A percentile compares a stretch with the other conserved stretches of the same genome.
phyloP scores from a whole-genome alignment of 2,797 vertebrate genomes.

The Mormyrops attenuatus region DNA sequence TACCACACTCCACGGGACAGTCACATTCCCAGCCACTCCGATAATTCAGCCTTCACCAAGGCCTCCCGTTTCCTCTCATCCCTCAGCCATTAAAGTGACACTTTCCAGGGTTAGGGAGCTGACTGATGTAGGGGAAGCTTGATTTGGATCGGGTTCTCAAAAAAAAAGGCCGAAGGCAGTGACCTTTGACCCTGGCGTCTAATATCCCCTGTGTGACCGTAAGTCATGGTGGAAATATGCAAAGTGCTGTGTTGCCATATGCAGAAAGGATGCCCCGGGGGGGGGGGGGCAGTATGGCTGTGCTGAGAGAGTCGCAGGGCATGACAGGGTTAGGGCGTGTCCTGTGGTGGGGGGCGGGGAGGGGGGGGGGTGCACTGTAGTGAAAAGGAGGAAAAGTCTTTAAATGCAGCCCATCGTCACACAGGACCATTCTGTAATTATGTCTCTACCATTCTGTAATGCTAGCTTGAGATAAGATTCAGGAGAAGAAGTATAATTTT shows the following conservation, averaged over 20 bases:
- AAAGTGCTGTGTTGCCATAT: neutral
- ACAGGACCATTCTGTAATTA: neutral
- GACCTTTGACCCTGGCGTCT: neutral
- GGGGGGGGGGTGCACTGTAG: neutral
- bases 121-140: neutral
- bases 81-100: conserved; percentile 15
- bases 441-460: neutral
- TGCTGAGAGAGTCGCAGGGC: neutral
- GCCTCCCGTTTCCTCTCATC: neutral
- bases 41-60: conserved; percentile 1
- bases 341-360: neutral
- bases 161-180: neutral
- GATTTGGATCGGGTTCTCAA: neutral
- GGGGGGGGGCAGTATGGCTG: conserved; percentile 21
- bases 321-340: neutral
- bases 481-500: neutral
- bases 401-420: neutral
- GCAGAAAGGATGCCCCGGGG: conserved; percentile 13
- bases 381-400: neutral
- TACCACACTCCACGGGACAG: conserved; percentile 9
- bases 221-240: conserved; percentile 4
- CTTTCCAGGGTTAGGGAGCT: conserved; percentile 10
- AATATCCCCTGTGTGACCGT: conserved; percentile 6
- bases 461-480: neutral
- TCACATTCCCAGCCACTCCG: conserved; percentile 13